Evolutionary conservation across 92 coral and sea anemone genomes (phyloP).

Genomic region (Blastomussa wellsi): DNA sequence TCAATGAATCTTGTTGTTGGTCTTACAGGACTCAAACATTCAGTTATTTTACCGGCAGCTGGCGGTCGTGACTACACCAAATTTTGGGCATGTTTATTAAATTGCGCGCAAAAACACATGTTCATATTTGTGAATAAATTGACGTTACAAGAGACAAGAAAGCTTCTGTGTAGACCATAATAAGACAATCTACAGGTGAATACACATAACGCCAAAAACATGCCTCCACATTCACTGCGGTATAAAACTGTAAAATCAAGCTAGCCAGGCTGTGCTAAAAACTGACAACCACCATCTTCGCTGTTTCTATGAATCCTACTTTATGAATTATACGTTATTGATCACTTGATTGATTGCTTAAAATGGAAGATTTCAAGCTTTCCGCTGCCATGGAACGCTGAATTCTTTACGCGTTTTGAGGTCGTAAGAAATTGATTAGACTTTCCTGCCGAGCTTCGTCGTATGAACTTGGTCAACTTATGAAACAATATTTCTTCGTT

Average conservation of each 20-base stretch:
- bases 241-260: background rate
- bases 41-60: background rate
- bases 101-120: slow-evolving; percentile 2
- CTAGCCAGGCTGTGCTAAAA: background rate
- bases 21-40: background rate
- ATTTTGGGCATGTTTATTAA: background rate
- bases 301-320: slow-evolving; percentile 4
- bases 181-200: background rate
- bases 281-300: background rate
- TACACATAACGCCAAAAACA: background rate
- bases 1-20: background rate
- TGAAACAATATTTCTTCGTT: background rate
- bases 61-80: background rate
- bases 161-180: background rate
- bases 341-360: background rate
- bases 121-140: background rate
- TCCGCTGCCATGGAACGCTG: background rate
- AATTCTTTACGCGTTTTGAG: background rate
- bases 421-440: background rate
- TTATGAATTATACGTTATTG: background rate
- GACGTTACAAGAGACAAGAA: slow-evolving; percentile 4
- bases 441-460: background rate
- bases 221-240: background rate
- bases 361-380: background rate
- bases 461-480: background rate